These are phyloP conservation scores for Celastrina argiolus DNA, from an alignment of 2,888 invertebrate genomes.

Conservation along the genomic window DNA sequence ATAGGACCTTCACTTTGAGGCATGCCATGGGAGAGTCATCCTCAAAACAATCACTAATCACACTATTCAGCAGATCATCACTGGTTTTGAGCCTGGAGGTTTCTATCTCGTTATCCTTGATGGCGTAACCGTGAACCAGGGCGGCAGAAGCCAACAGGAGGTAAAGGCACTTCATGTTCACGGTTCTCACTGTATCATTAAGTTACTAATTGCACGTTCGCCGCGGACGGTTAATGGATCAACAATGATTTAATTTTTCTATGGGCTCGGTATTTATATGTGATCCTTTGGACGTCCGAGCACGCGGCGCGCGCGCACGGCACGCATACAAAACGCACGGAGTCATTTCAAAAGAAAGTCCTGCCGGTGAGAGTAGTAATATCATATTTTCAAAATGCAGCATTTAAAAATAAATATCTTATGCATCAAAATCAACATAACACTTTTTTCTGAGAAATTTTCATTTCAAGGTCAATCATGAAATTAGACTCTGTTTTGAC, in stretches of 20 bases:
- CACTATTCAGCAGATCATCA: slow-evolving; percentile 83
- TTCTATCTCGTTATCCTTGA: slow-evolving; percentile 77
- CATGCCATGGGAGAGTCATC: slow-evolving; percentile 83
- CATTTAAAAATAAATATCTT: neutral
- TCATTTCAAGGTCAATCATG: neutral
- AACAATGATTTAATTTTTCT: slow-evolving; percentile 77
- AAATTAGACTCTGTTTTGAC: neutral
- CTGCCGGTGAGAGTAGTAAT: slow-evolving; percentile 60
- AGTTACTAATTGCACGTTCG: slow-evolving; percentile 69
- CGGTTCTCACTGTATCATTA: slow-evolving; percentile 64
- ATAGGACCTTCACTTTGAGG: slow-evolving; percentile 86
- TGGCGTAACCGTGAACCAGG: slow-evolving; percentile 67
- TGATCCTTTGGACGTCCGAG: slow-evolving; percentile 75
- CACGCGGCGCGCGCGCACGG: slow-evolving; percentile 59
- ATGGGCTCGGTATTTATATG: slow-evolving; percentile 84
- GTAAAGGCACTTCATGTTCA: slow-evolving; percentile 72
- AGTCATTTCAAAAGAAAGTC: slow-evolving; percentile 75
- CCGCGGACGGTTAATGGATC: slow-evolving; percentile 69
- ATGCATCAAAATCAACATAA: neutral
- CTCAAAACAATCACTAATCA: slow-evolving; percentile 85
- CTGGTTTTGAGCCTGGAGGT: slow-evolving; percentile 79
- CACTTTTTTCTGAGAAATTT: neutral
- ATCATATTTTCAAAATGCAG: slow-evolving; percentile 27
- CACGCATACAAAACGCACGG: slow-evolving; percentile 59
- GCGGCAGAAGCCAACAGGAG: slow-evolving; percentile 73